A percentile compares a stretch with the other conserved stretches of the same genome.
Conservation (phyloP, 2,113 vertebrate genomes). For the Leptosomus discolor region DNA sequence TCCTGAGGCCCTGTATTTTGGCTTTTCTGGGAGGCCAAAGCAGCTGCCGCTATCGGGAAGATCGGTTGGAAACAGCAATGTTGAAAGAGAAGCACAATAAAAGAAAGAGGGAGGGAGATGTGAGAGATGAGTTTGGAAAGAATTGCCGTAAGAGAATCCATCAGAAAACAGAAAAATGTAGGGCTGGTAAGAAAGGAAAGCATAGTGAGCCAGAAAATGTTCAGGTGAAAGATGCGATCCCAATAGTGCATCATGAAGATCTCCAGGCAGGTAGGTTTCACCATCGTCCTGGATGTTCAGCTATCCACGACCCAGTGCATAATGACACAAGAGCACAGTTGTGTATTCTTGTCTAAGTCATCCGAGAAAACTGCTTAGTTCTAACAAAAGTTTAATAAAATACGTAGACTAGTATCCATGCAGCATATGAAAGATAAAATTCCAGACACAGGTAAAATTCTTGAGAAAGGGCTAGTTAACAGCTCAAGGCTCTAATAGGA, state of each 20-base stretch:
- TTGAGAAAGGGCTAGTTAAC: neutral
- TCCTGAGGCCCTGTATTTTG: neutral
- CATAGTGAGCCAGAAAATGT: neutral
- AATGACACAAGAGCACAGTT: neutral
- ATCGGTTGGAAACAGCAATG: neutral
- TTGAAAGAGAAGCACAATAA: neutral
- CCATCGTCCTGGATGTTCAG: neutral
- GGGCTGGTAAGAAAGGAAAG: neutral
- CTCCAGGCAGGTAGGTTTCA: neutral
- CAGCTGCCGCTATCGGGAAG: neutral
- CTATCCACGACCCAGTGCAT: neutral
- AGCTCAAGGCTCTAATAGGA: neutral
- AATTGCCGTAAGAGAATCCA: neutral
- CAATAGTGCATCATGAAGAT: neutral
- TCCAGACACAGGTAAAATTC: neutral
- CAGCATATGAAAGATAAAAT: neutral
- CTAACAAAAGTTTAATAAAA: neutral
- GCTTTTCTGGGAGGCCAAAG: neutral
- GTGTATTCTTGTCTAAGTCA: neutral
- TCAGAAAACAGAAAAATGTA: neutral
- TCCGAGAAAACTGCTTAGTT: neutral
- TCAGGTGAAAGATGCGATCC: neutral
- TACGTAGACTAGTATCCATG: neutral
- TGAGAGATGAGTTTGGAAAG: neutral
- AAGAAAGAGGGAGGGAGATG: neutral